Percentiles rank a stretch among this genome's conserved stretches.
These are phyloP conservation scores for Agonopterix alstromeriana DNA, from an alignment of 2,888 invertebrate species.

Conservation along the genomic window DNA sequence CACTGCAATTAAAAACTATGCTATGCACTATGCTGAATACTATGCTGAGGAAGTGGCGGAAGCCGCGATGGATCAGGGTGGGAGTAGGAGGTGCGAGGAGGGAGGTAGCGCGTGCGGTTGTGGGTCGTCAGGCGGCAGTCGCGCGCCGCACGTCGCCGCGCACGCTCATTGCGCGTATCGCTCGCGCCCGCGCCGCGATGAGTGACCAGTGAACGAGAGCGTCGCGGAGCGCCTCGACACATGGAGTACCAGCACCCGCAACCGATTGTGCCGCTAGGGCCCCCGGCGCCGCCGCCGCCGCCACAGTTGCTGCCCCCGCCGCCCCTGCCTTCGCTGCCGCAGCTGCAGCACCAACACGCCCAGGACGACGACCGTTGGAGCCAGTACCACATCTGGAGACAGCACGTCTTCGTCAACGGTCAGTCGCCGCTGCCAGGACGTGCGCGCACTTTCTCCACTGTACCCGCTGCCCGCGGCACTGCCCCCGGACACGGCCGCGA, in stretches of 20 bases:
- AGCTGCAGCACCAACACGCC: slow-evolving; percentile 78
- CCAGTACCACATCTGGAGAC: slow-evolving; percentile 88
- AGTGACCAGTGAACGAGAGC: slow-evolving; percentile 54
- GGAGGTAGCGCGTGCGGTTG: slow-evolving; percentile 30
- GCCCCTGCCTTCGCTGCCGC: slow-evolving; percentile 80
- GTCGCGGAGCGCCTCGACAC: slow-evolving; percentile 39
- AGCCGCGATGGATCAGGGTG: slow-evolving; percentile 34
- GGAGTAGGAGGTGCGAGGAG: slow-evolving; percentile 43
- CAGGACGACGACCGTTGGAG: slow-evolving; percentile 82
- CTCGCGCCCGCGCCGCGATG: slow-evolving; percentile 56
- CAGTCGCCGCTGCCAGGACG: slow-evolving; percentile 51
- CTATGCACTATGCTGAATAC: slow-evolving; percentile 18
- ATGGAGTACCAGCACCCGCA: slow-evolving; percentile 72
- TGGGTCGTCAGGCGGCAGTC: slow-evolving; percentile 24
- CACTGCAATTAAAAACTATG: slow-evolving; percentile 48
- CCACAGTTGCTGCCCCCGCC: slow-evolving; percentile 79
- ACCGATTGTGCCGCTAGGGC: slow-evolving; percentile 76
- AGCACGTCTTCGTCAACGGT: slow-evolving; percentile 88
- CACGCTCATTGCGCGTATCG: slow-evolving; percentile 22
- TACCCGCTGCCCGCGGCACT: slow-evolving; percentile 16
- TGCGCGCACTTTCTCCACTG: slow-evolving; percentile 45
- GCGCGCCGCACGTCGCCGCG: slow-evolving; percentile 31
- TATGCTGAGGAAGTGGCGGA: slow-evolving; percentile 22
- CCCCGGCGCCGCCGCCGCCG: slow-evolving; percentile 81
- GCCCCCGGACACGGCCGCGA: slow-evolving; percentile 24